Percentiles rank a stretch among this genome's conserved stretches.
phyloP scores from a whole-genome alignment of 2,888 invertebrate genomes.

The Encarsia formosa region DNA sequence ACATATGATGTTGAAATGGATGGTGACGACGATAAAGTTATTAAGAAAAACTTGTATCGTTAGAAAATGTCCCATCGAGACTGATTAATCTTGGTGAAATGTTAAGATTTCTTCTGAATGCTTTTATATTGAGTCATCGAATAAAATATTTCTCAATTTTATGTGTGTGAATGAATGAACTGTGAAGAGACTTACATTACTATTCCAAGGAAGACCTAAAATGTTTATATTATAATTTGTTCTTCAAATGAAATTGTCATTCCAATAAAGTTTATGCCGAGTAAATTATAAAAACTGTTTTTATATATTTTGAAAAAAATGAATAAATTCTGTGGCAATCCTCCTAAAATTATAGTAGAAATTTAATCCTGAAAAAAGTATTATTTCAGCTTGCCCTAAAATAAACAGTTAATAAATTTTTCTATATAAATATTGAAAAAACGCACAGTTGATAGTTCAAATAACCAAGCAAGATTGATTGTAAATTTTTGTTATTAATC shows the following conservation, averaged over 20 bases:
- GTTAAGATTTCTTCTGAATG: conserved; percentile 27
- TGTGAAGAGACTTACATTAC: conserved; percentile 21
- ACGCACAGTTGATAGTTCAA: too few species aligned
- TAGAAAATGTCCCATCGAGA: conserved; percentile 21
- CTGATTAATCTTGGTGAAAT: conserved; percentile 24
- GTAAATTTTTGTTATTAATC: too few species aligned
- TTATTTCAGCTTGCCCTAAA: too few species aligned
- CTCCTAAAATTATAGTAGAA: too few species aligned
- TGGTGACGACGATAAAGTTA: conserved; percentile 22
- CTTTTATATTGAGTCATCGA: conserved; percentile 27
- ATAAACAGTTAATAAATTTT: too few species aligned
- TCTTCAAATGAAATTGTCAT: conserved; percentile 28
- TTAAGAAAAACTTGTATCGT: conserved; percentile 14
- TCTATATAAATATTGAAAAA: too few species aligned
- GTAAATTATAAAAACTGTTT: conserved; percentile 25
- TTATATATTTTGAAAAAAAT: too few species aligned
- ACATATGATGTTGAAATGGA: conserved; percentile 10
- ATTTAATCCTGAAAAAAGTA: too few species aligned
- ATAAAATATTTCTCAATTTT: conserved; percentile 24
- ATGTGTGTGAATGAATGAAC: conserved; percentile 18
- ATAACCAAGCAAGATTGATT: too few species aligned
- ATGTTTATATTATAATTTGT: conserved; percentile 28
- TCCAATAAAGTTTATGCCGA: conserved; percentile 28
- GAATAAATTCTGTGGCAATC: too few species aligned
- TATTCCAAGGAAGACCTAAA: conserved; percentile 25